phyloP scores from a whole-genome alignment of 2,113 vertebrate species.

The Gambusia holbrooki region DNA sequence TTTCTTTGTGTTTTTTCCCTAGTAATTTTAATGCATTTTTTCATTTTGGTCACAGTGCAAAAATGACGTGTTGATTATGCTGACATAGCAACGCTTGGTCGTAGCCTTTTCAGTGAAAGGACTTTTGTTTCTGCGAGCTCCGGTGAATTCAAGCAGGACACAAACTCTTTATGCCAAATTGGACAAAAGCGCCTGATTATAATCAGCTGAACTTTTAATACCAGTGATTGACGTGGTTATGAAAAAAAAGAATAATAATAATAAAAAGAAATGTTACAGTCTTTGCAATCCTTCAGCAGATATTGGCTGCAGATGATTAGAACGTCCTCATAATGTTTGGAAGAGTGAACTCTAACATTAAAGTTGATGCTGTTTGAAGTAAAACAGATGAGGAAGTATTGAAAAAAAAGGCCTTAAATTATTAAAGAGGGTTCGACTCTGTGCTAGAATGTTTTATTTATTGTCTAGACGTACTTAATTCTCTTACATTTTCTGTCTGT shows the following conservation, averaged over 20 bases:
- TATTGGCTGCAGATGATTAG: not conserved
- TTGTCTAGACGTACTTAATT: not conserved
- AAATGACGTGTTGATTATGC: not conserved
- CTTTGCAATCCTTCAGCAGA: not conserved
- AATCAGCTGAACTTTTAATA: not conserved
- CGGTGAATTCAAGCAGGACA: not conserved
- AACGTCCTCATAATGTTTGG: not conserved
- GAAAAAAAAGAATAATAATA: too few species aligned
- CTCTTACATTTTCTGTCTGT: not conserved
- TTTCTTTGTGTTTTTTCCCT: not conserved
- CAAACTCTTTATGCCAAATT: slow-evolving; percentile 2
- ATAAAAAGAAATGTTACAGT: not conserved
- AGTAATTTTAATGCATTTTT: not conserved
- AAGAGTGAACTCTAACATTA: not conserved
- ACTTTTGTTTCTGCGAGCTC: slow-evolving; percentile 22
- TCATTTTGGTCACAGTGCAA: not conserved
- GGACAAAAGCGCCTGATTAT: not conserved
- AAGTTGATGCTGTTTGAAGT: not conserved
- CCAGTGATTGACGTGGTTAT: not conserved
- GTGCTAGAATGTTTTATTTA: not conserved
- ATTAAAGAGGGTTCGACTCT: slow-evolving; percentile 1
- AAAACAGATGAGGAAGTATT: not conserved
- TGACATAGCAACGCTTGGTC: not conserved
- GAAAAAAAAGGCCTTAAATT: not conserved
- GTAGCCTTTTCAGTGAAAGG: not conserved